Evolutionary conservation across 2,888 invertebrate genomes (phyloP).

Genomic region (Eilema griseolum): DNA sequence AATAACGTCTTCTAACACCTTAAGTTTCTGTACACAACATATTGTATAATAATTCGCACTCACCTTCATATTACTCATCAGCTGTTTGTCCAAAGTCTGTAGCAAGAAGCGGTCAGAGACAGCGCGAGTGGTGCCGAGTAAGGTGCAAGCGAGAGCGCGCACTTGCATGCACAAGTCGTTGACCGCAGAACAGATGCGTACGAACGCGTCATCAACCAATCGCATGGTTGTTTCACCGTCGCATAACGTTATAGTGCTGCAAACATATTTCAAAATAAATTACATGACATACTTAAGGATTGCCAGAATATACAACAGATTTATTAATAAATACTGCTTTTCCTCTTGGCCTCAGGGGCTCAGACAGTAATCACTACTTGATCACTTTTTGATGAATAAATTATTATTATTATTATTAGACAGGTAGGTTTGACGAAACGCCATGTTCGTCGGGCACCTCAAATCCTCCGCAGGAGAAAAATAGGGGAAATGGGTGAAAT

Average conservation of each 20-base stretch:
- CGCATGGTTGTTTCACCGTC: constrained; percentile 94
- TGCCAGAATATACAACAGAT: too few species aligned
- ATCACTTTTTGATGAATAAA: too few species aligned
- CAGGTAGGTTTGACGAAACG: too few species aligned
- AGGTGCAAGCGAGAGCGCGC: constrained; percentile 93
- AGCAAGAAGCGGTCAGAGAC: constrained; percentile 96
- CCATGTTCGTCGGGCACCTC: too few species aligned
- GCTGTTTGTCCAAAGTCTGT: constrained; percentile 98
- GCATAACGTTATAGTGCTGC: constrained; percentile 89
- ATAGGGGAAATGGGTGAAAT: too few species aligned
- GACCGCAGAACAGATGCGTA: constrained; percentile 96
- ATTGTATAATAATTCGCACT: constrained; percentile 17
- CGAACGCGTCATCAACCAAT: constrained; percentile 98
- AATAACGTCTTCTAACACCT: too few species aligned
- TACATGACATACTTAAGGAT: not conserved
- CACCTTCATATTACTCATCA: constrained; percentile 98
- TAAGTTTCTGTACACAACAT: not conserved
- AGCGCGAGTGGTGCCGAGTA: constrained; percentile 94
- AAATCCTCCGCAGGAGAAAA: too few species aligned
- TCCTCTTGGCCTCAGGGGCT: too few species aligned
- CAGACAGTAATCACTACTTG: too few species aligned
- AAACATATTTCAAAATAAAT: constrained; percentile 40
- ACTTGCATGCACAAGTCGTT: constrained; percentile 97
- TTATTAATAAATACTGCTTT: too few species aligned
- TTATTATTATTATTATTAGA: too few species aligned